A percentile compares a stretch with the other conserved stretches of the same genome.
phyloP scores from a whole-genome alignment of 2,797 vertebrate genomes.

The Miichthys miiuy region DNA sequence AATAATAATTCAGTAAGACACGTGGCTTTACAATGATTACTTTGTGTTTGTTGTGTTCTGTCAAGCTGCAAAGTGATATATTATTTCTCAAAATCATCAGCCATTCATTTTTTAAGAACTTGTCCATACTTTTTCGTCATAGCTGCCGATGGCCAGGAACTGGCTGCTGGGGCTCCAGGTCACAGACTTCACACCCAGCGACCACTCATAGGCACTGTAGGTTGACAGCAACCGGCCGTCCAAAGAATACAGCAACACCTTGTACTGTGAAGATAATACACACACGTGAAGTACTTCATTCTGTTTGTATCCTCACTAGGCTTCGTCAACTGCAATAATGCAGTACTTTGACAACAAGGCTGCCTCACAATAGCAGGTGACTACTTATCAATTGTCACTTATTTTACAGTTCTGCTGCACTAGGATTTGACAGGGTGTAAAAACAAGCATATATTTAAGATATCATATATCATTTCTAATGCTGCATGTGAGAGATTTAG shows the following conservation, averaged over 20 bases:
- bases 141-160: slow-evolving; percentile 96
- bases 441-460: too few relatives aligned
- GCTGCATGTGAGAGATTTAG: too few relatives aligned
- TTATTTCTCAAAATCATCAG: neutral
- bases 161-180: slow-evolving; percentile 98
- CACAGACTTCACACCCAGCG: slow-evolving; percentile 91
- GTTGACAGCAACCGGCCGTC: slow-evolving; percentile 92
- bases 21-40: neutral
- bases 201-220: slow-evolving; percentile 95
- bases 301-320: neutral
- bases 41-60: neutral
- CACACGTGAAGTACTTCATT: neutral
- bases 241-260: slow-evolving; percentile 93
- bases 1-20: neutral
- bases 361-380: neutral
- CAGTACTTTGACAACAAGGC: neutral
- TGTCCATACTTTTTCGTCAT: slow-evolving; percentile 93
- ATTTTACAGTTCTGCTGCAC: neutral
- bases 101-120: neutral
- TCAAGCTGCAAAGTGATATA: neutral
- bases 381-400: neutral
- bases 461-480: too few relatives aligned
- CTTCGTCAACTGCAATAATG: neutral
- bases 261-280: slow-evolving; percentile 87
- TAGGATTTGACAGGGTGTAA: neutral